A percentile compares a stretch with the other conserved stretches of the same genome.
Conservation (phyloP, 2,113 vertebrate species). For the Hippolais icterina region DNA sequence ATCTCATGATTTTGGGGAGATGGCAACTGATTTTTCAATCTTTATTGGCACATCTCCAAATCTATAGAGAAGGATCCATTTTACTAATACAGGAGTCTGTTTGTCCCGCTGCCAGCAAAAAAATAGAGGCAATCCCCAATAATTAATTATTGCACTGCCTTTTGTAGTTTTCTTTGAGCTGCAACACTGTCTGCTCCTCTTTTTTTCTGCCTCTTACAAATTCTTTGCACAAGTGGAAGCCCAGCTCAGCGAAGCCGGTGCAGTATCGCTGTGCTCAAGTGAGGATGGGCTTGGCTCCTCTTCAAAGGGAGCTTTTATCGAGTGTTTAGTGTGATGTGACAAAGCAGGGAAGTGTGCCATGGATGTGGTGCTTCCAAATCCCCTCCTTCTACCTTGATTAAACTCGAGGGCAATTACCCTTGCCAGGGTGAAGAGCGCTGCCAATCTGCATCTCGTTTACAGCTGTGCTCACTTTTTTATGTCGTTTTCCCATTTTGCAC, state of each 20-base stretch:
- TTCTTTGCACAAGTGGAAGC: constrained; percentile 10
- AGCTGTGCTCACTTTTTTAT: neutral
- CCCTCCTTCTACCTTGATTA: constrained; percentile 9
- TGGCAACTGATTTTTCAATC: neutral
- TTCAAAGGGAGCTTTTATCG: constrained; percentile 57
- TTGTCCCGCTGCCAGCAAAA: neutral
- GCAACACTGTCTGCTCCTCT: neutral
- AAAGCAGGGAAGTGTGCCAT: constrained; percentile 40
- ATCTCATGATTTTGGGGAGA: neutral
- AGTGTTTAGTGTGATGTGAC: constrained; percentile 26
- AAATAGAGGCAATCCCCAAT: neutral
- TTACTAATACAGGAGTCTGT: neutral
- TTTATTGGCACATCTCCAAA: neutral
- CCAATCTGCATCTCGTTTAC: neutral
- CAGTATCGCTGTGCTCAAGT: neutral
- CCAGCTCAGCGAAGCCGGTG: neutral
- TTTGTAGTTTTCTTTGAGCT: neutral
- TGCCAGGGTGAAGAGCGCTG: neutral
- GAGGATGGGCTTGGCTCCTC: constrained; percentile 41
- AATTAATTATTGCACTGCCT: neutral
- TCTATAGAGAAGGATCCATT: neutral
- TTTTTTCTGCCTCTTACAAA: neutral
- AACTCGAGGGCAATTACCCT: neutral
- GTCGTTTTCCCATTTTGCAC: neutral
- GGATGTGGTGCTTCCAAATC: neutral